These are phyloP conservation scores for Myoxocephalus aenaeus DNA, from an alignment of 2,797 vertebrate genomes.

Conservation along the genomic window DNA sequence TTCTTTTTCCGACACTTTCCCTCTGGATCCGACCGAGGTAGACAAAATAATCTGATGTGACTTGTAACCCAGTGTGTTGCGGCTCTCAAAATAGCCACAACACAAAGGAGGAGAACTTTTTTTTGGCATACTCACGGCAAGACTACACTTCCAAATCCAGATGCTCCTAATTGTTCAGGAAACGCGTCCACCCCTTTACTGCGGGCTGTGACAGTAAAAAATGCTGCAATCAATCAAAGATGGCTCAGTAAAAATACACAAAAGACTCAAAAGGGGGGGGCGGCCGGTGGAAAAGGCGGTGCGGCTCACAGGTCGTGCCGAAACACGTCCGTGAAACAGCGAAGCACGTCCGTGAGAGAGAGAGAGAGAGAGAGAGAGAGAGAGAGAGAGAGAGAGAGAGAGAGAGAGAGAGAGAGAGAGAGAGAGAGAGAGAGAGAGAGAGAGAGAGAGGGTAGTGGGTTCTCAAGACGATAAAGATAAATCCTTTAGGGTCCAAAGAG, in stretches of 20 bases:
- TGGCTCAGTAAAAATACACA: constrained; percentile 65
- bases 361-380: no score
- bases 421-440: background rate
- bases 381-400: background rate
- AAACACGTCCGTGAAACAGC: constrained; percentile 70
- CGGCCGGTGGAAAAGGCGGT: constrained; percentile 46
- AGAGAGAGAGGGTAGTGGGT: constrained; percentile 27
- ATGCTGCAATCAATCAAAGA: constrained; percentile 76
- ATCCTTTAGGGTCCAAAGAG: background rate
- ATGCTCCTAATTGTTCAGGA: constrained; percentile 69
- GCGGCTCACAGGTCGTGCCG: constrained; percentile 52
- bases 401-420: background rate
- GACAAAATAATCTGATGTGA: constrained; percentile 60
- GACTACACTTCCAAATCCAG: constrained; percentile 60
- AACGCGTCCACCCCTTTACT: constrained; percentile 60
- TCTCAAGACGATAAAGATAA: constrained; percentile 3
- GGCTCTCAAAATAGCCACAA: constrained; percentile 64
- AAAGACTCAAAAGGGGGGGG: constrained; percentile 26
- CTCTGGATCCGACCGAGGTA: constrained; percentile 25
- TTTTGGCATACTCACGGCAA: constrained; percentile 40
- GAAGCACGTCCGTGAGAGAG: constrained; percentile 47
- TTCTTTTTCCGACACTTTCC: constrained; percentile 28
- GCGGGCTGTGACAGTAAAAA: constrained; percentile 74
- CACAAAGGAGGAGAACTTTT: constrained; percentile 54
- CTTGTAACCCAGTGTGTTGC: constrained; percentile 25